Conservation (phyloP, 2,113 vertebrate genomes). For the Stigmatopora argus region DNA sequence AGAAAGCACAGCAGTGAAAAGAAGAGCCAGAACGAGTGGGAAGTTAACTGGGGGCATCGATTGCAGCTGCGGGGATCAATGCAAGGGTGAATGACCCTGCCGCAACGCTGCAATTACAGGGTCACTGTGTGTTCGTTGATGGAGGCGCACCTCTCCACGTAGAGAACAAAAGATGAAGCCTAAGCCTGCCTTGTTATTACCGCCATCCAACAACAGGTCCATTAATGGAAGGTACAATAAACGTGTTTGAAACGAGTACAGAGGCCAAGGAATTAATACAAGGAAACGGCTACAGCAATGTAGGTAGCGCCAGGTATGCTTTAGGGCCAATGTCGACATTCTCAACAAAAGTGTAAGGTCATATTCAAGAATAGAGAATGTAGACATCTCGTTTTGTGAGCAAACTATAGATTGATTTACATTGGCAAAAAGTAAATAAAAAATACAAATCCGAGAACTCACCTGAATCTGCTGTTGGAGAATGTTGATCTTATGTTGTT, state of each 20-base stretch:
- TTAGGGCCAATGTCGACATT: too few species aligned
- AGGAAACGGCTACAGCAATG: not conserved
- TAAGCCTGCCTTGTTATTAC: slow-evolving; percentile 12
- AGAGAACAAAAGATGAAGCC: slow-evolving; percentile 14
- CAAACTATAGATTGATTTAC: not conserved
- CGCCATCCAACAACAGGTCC: slow-evolving; percentile 15
- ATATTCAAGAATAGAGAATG: too few species aligned
- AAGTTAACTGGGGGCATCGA: slow-evolving; percentile 27
- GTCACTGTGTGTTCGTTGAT: slow-evolving; percentile 11
- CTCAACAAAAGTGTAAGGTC: too few species aligned
- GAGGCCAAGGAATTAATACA: not conserved
- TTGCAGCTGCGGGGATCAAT: slow-evolving; percentile 30
- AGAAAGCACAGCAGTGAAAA: slow-evolving; percentile 5
- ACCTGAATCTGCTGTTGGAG: slow-evolving; percentile 98
- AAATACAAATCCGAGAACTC: slow-evolving; percentile 36
- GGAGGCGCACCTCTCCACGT: slow-evolving; percentile 5
- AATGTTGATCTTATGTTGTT: slow-evolving; percentile 97
- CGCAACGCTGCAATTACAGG: slow-evolving; percentile 35
- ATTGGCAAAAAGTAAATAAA: not conserved
- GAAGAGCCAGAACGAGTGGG: slow-evolving; percentile 7
- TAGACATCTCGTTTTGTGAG: too few species aligned
- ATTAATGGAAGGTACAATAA: slow-evolving; percentile 5
- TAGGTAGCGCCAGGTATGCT: not conserved
- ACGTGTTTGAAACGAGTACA: slow-evolving; percentile 2
- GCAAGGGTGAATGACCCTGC: slow-evolving; percentile 22